Evolutionary conservation across 1,140 invertebrate species (phyloP), one percentile per base, ranked within the genome.

Genomic region (Brachionus angularis): DNA sequence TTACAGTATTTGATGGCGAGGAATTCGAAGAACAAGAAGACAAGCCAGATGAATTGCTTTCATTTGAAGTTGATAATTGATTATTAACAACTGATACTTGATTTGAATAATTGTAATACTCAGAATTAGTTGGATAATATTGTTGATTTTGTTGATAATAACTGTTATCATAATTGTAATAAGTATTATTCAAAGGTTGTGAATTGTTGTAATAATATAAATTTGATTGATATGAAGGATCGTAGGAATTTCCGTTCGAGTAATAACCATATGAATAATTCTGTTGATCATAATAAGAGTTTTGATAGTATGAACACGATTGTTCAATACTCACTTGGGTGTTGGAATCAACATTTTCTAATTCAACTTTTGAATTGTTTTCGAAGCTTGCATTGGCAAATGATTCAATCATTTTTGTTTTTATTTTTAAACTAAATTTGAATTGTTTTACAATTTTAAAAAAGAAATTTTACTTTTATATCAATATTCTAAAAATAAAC

Each of bases 101-200:
- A 23, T 23, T 58, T 39, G n/a, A 58, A 14, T 58, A 34, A 42
- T 58, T 58, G 21, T 14, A 23, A 14, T 42, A n/a, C 10, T 0
- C 21, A 3, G 23, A 8, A 23, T 58, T 36, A 5, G 33, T 33
- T 4, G 52, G 21, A 55, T 55, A 55, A 29, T 55, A 27, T 8
- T 36, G 34, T 58, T 58, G 53, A 12, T 58, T 58, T 52, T 52
- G 49, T n/a, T n/a, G n/a, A n/a, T n/a, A n/a, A n/a, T n/a, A n/a
- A n/a, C n/a, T n/a, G n/a, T n/a, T n/a, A n/a, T n/a, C n/a, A n/a
- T n/a, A n/a, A n/a, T n/a, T n/a, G n/a, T n/a, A n/a, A n/a, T n/a
- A n/a, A n/a, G n/a, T n/a, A n/a, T n/a, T n/a, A n/a, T n/a, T n/a
- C n/a, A n/a, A n/a, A n/a, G n/a, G n/a, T n/a, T n/a, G n/a, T n/a